Evolutionary conservation across 2,888 invertebrate species (phyloP).

Genomic region (Drosophila niveifrons): DNA sequence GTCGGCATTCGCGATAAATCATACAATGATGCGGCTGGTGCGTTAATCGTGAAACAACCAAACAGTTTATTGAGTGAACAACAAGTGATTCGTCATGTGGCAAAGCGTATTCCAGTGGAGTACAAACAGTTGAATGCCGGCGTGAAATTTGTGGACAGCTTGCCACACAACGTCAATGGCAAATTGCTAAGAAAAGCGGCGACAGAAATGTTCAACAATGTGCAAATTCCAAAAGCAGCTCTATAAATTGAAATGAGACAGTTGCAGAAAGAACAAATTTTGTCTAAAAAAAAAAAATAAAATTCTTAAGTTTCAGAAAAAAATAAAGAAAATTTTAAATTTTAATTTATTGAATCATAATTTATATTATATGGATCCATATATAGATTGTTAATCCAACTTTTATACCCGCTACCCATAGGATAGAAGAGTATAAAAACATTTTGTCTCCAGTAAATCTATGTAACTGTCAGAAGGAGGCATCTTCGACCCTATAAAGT

Average conservation of each 20-base stretch:
- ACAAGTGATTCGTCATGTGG: conserved; percentile 46
- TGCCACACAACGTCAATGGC: conserved; percentile 69
- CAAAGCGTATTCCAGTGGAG: conserved; percentile 21
- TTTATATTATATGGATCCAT: no score
- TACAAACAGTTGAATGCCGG: conserved; percentile 75
- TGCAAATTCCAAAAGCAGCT: conserved; percentile 12
- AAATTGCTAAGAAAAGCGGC: conserved; percentile 59
- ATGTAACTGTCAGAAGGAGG: no score
- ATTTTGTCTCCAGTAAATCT: no score
- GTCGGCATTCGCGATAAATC: conserved; percentile 67
- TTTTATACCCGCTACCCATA: no score
- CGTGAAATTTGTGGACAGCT: conserved; percentile 62
- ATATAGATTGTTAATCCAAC: no score
- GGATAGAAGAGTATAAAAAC: no score
- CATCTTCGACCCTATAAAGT: no score
- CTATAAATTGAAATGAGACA: conserved; percentile 15
- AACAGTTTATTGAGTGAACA: conserved; percentile 41
- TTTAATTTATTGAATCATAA: no score
- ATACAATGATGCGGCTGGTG: conserved; percentile 70
- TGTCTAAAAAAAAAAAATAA: no score
- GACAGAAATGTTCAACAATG: conserved; percentile 35
- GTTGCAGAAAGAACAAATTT: no score
- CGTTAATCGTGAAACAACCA: conserved; percentile 54
- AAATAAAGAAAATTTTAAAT: no score
- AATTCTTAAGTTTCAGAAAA: no score